A percentile compares a stretch with the other conserved stretches of the same genome.
phyloP scores from a whole-genome alignment of 2,797 vertebrate genomes.

The Aselliscus stoliczkanus region DNA sequence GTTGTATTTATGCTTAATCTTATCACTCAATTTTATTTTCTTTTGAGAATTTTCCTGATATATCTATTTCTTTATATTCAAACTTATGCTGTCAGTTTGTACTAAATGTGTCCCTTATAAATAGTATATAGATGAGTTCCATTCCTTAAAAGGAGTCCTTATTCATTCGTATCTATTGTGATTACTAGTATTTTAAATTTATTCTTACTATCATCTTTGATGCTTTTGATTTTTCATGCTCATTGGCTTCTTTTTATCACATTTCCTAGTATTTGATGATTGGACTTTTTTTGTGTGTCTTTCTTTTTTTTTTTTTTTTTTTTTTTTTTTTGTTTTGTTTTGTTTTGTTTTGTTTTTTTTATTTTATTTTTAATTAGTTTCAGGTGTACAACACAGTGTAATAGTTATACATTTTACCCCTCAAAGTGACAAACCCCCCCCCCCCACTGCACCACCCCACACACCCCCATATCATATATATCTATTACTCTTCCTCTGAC shows the following conservation, averaged over 20 bases:
- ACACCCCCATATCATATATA: too few species aligned
- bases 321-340: too few species aligned
- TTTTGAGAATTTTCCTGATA: neutral
- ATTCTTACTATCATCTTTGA: neutral
- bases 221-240: neutral
- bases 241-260: neutral
- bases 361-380: too few species aligned
- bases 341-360: too few species aligned
- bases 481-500: too few species aligned
- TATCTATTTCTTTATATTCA: neutral
- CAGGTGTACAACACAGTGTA: too few species aligned
- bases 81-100: neutral
- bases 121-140: neutral
- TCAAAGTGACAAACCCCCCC: too few species aligned
- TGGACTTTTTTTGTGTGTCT: neutral
- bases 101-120: neutral
- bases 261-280: neutral
- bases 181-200: neutral
- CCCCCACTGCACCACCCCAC: too few species aligned
- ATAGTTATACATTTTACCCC: too few species aligned
- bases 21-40: neutral
- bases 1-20: neutral
- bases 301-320: too few species aligned
- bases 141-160: neutral
- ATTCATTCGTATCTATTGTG: neutral